These are phyloP conservation scores for Eumeta japonica DNA, from an alignment of 1,140 invertebrate genomes.

Conservation along the genomic window DNA sequence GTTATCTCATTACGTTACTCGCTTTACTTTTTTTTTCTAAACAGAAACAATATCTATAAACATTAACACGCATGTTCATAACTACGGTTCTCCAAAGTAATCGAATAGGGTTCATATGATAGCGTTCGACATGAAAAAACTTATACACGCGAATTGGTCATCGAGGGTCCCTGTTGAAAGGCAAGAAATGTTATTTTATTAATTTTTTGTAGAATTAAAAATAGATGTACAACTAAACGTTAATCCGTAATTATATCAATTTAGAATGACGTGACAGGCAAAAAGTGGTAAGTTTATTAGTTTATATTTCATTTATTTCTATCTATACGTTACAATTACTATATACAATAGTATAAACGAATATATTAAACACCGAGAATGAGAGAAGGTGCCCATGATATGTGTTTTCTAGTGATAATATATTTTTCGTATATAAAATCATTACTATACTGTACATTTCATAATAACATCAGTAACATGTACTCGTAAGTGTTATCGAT, in stretches of 20 bases:
- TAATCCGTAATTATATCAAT: background rate
- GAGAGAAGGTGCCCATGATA: constrained; percentile 47
- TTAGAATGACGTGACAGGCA: background rate
- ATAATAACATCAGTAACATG: too few relatives aligned
- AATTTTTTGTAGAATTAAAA: constrained; percentile 4
- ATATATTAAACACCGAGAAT: constrained; percentile 39
- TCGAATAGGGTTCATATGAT: too few relatives aligned
- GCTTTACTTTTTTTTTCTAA: background rate
- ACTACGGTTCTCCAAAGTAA: constrained; percentile 5
- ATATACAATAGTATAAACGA: constrained; percentile 12
- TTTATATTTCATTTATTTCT: background rate
- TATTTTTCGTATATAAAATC: background rate
- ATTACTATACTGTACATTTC: background rate
- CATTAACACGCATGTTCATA: constrained; percentile 9
- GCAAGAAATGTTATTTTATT: constrained; percentile 15
- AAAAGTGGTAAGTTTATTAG: background rate
- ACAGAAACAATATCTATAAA: constrained; percentile 6
- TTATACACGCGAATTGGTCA: constrained; percentile 7
- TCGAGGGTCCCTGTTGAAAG: constrained; percentile 26
- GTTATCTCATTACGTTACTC: background rate
- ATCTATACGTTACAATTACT: constrained; percentile 29
- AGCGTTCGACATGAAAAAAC: constrained; percentile 1
- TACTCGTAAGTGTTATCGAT: too few relatives aligned
- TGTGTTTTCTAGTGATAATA: constrained; percentile 38
- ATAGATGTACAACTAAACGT: background rate